These are phyloP conservation scores for Atethmia centrago DNA, from an alignment of 2,888 invertebrate species.

Conservation along the genomic window DNA sequence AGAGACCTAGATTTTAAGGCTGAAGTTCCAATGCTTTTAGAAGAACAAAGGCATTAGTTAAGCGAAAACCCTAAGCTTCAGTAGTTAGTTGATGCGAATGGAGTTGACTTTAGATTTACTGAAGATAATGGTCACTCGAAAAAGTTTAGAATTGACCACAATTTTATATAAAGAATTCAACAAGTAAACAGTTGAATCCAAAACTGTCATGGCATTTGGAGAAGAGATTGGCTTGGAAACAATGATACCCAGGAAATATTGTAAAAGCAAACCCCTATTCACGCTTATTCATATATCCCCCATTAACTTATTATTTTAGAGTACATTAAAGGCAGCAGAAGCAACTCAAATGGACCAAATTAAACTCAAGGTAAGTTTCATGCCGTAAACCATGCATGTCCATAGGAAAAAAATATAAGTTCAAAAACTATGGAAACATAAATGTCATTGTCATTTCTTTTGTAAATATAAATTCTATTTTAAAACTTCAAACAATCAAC, in stretches of 20 bases:
- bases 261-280: conserved; percentile 65
- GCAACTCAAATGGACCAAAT: conserved; percentile 80
- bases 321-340: conserved; percentile 83
- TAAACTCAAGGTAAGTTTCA: conserved; percentile 86
- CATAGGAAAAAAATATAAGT: conserved; percentile 59
- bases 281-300: conserved; percentile 80
- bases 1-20: conserved; percentile 34
- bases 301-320: conserved; percentile 85
- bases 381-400: conserved; percentile 62
- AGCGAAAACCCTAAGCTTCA: conserved; percentile 44
- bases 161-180: conserved; percentile 48
- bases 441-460: conserved; percentile 65
- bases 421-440: conserved; percentile 56
- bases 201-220: conserved; percentile 12
- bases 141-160: neutral
- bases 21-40: conserved; percentile 57
- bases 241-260: conserved; percentile 29
- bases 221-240: conserved; percentile 22
- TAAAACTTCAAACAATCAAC: conserved; percentile 70
- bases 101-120: conserved; percentile 20
- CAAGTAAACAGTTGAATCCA: conserved; percentile 45
- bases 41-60: conserved; percentile 18
- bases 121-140: conserved; percentile 15
- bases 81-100: conserved; percentile 57
- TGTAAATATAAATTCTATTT: conserved; percentile 74